phyloP scores from a whole-genome alignment of 1,140 invertebrate species.

The Leptopilina clavipes region DNA sequence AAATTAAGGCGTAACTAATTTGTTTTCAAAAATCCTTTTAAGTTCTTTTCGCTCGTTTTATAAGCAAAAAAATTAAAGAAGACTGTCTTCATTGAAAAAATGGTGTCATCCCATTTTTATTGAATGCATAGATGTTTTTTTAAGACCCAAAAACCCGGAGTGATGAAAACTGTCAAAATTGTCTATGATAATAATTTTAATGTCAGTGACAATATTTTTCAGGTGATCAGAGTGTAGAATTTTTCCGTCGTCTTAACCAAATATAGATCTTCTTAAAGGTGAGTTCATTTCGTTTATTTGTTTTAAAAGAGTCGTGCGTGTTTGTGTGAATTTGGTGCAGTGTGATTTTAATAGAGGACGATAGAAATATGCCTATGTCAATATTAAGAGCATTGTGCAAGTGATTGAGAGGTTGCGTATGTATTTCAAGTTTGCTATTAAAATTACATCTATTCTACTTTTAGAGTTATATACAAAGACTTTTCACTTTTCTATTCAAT shows the following conservation, averaged over 20 bases:
- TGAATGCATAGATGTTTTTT: background rate
- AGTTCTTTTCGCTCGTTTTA: background rate
- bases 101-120: background rate
- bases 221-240: background rate
- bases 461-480: background rate
- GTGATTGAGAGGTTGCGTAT: background rate
- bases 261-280: constrained; percentile 6
- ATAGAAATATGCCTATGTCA: constrained; percentile 13
- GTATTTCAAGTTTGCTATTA: background rate
- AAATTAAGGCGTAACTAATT: constrained; percentile 6
- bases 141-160: background rate
- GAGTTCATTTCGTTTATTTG: background rate
- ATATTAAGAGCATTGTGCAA: constrained; percentile 16
- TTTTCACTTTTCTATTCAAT: no score
- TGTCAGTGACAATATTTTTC: background rate
- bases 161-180: background rate
- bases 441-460: background rate
- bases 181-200: background rate
- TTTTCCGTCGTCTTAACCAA: constrained; percentile 14
- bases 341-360: constrained; percentile 1
- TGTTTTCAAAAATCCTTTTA: background rate
- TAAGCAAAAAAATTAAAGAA: background rate
- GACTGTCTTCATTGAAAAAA: background rate
- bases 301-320: background rate
- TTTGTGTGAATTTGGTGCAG: background rate